Evolutionary conservation across 2,113 vertebrate genomes (phyloP).

Genomic region (Terrapene triunguis): DNA sequence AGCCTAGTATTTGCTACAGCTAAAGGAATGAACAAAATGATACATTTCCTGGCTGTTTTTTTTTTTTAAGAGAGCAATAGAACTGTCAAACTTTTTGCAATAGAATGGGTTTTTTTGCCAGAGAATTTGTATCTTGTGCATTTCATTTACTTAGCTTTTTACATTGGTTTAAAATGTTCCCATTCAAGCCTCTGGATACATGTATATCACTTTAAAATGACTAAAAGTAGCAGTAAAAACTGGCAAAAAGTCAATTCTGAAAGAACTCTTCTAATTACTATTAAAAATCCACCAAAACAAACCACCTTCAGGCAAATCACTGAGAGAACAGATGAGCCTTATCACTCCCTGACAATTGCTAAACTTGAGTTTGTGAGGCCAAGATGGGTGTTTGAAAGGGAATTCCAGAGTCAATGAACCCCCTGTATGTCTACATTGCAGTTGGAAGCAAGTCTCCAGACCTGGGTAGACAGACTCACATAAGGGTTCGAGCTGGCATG

Average conservation of each 20-base stretch:
- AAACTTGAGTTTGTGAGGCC: background rate
- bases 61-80: background rate
- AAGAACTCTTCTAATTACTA: background rate
- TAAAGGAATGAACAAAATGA: background rate
- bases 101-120: background rate
- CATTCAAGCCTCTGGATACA: background rate
- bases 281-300: background rate
- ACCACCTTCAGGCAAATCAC: background rate
- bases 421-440: background rate
- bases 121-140: rapidly evolving
- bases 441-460: background rate
- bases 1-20: background rate
- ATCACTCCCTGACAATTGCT: background rate
- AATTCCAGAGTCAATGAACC: background rate
- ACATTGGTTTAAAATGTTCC: background rate
- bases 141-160: background rate
- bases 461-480: background rate
- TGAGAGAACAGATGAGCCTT: background rate
- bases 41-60: background rate
- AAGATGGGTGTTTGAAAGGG: background rate
- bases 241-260: background rate
- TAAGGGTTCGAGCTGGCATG: background rate
- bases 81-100: background rate
- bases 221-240: background rate
- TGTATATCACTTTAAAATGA: background rate